Conservation (phyloP, 2,888 invertebrate genomes). For the Drosophila phalerata region DNA sequence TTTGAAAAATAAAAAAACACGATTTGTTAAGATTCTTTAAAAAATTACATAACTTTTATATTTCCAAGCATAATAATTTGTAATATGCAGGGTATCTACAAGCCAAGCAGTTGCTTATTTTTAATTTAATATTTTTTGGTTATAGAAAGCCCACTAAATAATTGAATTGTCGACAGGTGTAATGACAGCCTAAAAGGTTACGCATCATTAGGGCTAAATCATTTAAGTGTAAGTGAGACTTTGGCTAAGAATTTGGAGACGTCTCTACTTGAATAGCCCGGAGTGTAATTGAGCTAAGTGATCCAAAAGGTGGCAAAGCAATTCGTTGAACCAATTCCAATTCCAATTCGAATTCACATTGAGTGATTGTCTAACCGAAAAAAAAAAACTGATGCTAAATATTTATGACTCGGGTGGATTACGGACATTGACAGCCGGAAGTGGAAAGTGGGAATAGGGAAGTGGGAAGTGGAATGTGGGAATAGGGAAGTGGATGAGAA, state of each 20-base stretch:
- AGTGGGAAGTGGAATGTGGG: not conserved
- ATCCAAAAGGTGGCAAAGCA: conserved; percentile 24
- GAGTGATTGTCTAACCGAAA: conserved; percentile 45
- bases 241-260: conserved; percentile 2
- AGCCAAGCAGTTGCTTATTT: no score
- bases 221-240: conserved; percentile 9
- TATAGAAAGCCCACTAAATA: conserved; percentile 33
- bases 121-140: conserved; percentile 12
- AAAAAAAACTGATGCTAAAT: conserved; percentile 33
- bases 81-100: not conserved
- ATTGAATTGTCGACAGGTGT: conserved; percentile 51
- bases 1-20: not conserved
- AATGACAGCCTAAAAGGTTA: conserved; percentile 55
- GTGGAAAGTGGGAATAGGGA: not conserved
- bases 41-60: not conserved
- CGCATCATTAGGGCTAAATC: conserved; percentile 46
- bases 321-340: conserved; percentile 9
- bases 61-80: not conserved
- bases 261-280: conserved; percentile 13
- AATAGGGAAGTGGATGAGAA: conserved; percentile 1
- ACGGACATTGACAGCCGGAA: conserved; percentile 8
- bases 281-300: conserved; percentile 48
- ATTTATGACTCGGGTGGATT: conserved; percentile 42
- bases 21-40: not conserved
- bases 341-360: conserved; percentile 26